A percentile compares a stretch with the other conserved stretches of the same genome.
Conservation (phyloP, 1,140 invertebrate species). For the Drosophila serrata region DNA sequence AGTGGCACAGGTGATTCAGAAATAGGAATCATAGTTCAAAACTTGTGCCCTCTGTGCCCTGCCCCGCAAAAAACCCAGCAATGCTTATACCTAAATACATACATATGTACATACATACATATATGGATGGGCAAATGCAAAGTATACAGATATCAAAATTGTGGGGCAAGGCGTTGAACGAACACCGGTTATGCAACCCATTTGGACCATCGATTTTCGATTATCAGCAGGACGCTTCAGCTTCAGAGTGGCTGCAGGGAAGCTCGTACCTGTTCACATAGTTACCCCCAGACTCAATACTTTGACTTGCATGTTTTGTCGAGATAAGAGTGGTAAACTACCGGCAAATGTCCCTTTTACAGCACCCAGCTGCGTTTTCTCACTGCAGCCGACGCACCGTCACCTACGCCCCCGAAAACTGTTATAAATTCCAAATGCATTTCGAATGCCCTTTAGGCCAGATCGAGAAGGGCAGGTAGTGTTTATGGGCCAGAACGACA, state of each 20-base stretch:
- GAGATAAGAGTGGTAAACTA: constrained; percentile 52
- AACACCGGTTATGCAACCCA: constrained; percentile 43
- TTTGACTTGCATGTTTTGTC: constrained; percentile 38
- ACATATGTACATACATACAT: no score
- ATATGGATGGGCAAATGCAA: constrained; percentile 31
- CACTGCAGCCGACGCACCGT: background rate
- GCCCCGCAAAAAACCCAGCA: background rate
- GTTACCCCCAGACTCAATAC: background rate
- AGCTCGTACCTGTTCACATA: constrained; percentile 16
- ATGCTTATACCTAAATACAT: constrained; percentile 1
- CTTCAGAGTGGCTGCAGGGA: constrained; percentile 36
- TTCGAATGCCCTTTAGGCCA: constrained; percentile 30
- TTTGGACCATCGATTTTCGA: constrained; percentile 67
- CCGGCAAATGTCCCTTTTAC: constrained; percentile 25
- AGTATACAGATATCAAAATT: constrained; percentile 51
- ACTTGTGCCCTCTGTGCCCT: constrained; percentile 10
- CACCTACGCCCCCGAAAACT: background rate
- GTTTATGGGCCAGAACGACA: constrained; percentile 37
- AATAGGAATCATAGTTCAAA: constrained; percentile 55
- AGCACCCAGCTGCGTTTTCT: constrained; percentile 8
- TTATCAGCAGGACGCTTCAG: constrained; percentile 33
- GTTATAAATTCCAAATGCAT: constrained; percentile 48
- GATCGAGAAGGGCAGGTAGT: background rate
- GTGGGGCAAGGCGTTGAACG: constrained; percentile 15
- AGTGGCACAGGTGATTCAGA: constrained; percentile 9